These are phyloP conservation scores for Hestina assimilis DNA, from an alignment of 1,140 invertebrate species.

Conservation along the genomic window DNA sequence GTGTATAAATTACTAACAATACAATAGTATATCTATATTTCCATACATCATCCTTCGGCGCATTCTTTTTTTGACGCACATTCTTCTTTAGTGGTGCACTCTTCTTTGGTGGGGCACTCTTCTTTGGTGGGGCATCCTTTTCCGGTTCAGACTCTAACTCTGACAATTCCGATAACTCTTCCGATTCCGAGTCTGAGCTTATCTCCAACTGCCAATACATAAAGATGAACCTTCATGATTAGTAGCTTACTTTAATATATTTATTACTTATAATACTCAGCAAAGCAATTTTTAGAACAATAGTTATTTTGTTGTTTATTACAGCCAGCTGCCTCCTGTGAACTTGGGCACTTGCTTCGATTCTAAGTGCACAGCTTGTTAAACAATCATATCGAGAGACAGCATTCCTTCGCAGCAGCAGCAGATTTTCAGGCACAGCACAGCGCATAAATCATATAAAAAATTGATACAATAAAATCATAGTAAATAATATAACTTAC, in stretches of 20 bases:
- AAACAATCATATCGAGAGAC: too few relatives aligned
- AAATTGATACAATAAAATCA: too few relatives aligned
- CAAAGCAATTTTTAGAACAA: too few relatives aligned
- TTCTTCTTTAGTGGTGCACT: too few relatives aligned
- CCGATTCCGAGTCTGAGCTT: conserved; percentile 26
- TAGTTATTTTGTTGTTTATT: too few relatives aligned
- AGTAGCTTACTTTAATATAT: background rate
- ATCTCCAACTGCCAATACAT: conserved; percentile 28
- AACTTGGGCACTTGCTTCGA: too few relatives aligned
- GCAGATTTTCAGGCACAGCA: too few relatives aligned
- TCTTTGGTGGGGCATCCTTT: conserved; percentile 23
- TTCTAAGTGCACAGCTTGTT: too few relatives aligned
- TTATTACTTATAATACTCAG: too few relatives aligned
- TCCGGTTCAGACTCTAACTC: conserved; percentile 2
- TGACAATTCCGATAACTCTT: conserved; percentile 2
- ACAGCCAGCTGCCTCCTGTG: too few relatives aligned
- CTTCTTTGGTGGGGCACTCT: conserved; percentile 18
- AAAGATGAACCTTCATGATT: background rate
- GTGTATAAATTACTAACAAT: background rate
- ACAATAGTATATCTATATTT: background rate
- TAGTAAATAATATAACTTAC: conserved; percentile 29
- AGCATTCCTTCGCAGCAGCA: background rate
- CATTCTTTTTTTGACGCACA: conserved; percentile 18
- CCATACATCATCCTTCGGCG: background rate
- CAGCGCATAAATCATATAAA: too few relatives aligned